Base-by-base conservation (phyloP, 2,888 invertebrate species). In the Drosophila peninsularis region DNA sequence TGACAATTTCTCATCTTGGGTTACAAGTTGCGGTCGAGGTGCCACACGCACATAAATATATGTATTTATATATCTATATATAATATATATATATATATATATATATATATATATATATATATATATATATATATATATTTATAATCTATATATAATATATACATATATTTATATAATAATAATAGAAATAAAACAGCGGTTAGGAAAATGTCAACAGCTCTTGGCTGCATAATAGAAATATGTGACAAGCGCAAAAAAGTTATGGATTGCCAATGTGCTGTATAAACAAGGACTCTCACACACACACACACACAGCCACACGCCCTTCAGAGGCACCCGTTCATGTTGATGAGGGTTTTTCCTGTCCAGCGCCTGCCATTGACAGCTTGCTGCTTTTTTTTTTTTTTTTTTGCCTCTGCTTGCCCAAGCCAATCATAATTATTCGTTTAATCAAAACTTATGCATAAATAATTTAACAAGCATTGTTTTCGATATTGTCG, bases 191-290 rank as follows among this genome's bases (percentile, higher is more conserved):
- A 69, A 54, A 66, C 56, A 71, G 71, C 52, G 41, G 69, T 58
- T 62, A 50, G 39, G 17, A 62, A 72, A 61, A 60, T 84, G 85
- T 82, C 82, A 82, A 82, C 85, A 84, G 62, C 79, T 70, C 65
- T 71, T 37, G 66, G 66, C 56, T 56, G 71, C 66, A 80, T 74
- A 77, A 72, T 80, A 74, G 77, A 76, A 88, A 77, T 30, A 65
- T 82, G 78, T 86, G 82, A 83, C 89, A 80, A 68, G 71, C 64
- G 61, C 63, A 76, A 80, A 78, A 80, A 87, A 74, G 65, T 83
- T 87, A 83, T 89, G 85, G 83, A 83, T 83, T 80, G 84, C 67
- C 88, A 72, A 77, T 70, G 62, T 80, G 52, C 54, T 80, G 66
- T 65, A 54, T 70, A 80, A 83, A 72, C 70, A 86, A 24, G 44